Base-by-base conservation (phyloP, 2,888 invertebrate genomes). In the Chrysolina oricalcia region DNA sequence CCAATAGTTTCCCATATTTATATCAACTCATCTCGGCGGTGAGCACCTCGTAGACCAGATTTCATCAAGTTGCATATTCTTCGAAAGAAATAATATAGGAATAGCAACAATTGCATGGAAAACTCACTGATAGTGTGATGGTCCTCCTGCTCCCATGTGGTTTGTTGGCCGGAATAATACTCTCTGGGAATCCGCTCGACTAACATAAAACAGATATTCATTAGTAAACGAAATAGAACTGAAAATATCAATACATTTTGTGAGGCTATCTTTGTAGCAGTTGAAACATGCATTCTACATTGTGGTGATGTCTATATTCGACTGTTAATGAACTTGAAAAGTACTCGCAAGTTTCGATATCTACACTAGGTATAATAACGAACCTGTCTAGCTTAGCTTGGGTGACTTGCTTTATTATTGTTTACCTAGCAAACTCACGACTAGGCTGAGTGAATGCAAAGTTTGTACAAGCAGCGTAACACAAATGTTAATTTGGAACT, bases 81-180 rank as follows among this genome's bases (percentile, higher is more conserved):
- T 27, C 27, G 2, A 8, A 35, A 8, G 8, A 35, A 35, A 3
- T 8, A 0, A 3, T 35, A 35, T 5, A 5, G 27, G 2, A 27
- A 27, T 27, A 5, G 27, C 27, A 27, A 27, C 2, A 2, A 35
- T 35, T 35, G 3, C 8, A 6, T 35, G 5, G 27, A 27, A 3
- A 65, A 83, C 93, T 94, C 91, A 94, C 94, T 93, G 93, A 89
- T 92, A 93, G 91, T 93, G 92, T 86, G 92, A 91, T 85, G 92
- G 90, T 88, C 91, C 91, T 86, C 90, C 90, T 81, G 92, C 90
- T 83, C 91, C 90, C 93, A 93, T 92, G 89, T 93, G 94, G 90
- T 94, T 94, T 85, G 93, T 92, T 85, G 92, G 91, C 87, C 92
- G 92, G 91, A 93, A 94, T 89, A 94, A 91, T 85, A 94, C 94